Evolutionary conservation across 2,888 invertebrate genomes (phyloP).

Genomic region (Ormyrus pomaceus): DNA sequence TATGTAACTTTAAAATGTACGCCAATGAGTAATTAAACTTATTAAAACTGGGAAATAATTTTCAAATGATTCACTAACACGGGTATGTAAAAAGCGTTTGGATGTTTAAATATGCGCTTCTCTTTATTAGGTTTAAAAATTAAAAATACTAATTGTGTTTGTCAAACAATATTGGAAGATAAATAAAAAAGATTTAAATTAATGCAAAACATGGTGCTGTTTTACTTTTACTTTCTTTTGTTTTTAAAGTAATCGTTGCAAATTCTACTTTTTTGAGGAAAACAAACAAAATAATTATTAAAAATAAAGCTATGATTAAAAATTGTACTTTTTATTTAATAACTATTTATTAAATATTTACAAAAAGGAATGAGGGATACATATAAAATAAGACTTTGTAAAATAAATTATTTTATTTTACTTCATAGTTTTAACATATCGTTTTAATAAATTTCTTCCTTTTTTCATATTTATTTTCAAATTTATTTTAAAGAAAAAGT

Average conservation of each 20-base stretch:
- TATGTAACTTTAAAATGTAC: conserved; percentile 25
- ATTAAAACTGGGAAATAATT: conserved; percentile 9
- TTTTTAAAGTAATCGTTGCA: background rate
- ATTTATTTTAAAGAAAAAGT: too few relatives aligned
- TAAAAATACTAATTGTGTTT: conserved; percentile 24
- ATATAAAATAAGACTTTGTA: conserved; percentile 14
- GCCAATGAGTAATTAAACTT: conserved; percentile 13
- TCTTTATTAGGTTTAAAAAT: conserved; percentile 22
- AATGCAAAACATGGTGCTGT: background rate
- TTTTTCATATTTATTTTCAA: background rate
- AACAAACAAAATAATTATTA: too few relatives aligned
- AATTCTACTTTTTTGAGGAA: background rate
- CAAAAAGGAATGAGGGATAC: background rate
- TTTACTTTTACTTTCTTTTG: too few relatives aligned
- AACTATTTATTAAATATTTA: background rate
- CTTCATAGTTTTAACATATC: conserved; percentile 22
- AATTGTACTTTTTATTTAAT: background rate
- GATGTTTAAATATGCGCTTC: conserved; percentile 29
- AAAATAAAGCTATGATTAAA: background rate
- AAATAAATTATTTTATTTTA: conserved; percentile 48
- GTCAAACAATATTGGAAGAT: conserved; percentile 13
- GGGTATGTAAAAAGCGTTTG: conserved; percentile 27
- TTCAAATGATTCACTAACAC: conserved; percentile 10
- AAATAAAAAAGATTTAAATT: conserved; percentile 30
- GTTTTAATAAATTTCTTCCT: conserved; percentile 16